Percentiles rank a stretch among this genome's conserved stretches.
Conservation (phyloP, 1,140 invertebrate genomes). For the Eupeodes corollae region DNA sequence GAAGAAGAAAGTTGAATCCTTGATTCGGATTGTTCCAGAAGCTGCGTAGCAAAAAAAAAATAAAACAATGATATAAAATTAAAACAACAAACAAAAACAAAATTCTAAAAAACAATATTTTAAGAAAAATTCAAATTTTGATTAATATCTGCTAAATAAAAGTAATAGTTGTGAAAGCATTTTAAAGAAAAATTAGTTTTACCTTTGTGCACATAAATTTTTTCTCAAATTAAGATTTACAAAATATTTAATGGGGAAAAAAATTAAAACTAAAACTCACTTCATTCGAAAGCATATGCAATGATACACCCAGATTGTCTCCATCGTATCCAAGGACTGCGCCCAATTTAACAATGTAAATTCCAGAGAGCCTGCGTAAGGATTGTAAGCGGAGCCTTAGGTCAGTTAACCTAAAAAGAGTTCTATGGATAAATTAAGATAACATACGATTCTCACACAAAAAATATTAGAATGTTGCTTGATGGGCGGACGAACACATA, state of each 20-base stretch:
- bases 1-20: conserved; percentile 34
- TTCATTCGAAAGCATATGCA: conserved; percentile 41
- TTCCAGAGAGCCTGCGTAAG: conserved; percentile 57
- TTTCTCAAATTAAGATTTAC: neutral
- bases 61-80: conserved; percentile 11
- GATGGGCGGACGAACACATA: conserved; percentile 37
- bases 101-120: conserved; percentile 16
- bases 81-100: conserved; percentile 10
- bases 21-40: conserved; percentile 45
- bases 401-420: conserved; percentile 50
- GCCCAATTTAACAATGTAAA: conserved; percentile 66
- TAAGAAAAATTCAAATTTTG: neutral
- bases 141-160: neutral
- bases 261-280: conserved; percentile 29
- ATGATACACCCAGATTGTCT: conserved; percentile 35
- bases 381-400: conserved; percentile 61
- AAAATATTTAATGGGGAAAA: neutral
- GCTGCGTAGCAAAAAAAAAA: conserved; percentile 40
- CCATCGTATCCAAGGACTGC: conserved; percentile 55
- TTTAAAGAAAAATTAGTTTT: neutral
- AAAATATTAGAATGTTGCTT: conserved; percentile 20
- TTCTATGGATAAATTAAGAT: conserved; percentile 15
- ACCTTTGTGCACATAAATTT: neutral
- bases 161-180: neutral
- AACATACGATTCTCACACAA: conserved; percentile 3